Conservation (phyloP, 1,140 invertebrate genomes). For the Olivierus martensii region DNA sequence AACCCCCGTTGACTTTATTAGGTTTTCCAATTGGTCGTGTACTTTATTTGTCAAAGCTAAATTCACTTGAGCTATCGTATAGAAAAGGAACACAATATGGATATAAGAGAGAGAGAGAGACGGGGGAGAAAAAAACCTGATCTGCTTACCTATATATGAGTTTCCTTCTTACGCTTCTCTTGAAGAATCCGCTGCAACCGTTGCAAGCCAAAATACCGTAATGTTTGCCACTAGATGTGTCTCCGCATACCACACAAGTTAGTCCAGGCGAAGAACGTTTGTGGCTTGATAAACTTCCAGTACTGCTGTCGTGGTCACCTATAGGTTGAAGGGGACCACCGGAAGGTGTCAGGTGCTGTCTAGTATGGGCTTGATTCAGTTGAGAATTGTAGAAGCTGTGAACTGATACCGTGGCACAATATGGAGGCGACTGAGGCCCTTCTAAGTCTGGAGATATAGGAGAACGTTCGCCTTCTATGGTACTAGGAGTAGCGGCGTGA, state of each 20-base stretch:
- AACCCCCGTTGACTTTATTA: too few relatives aligned
- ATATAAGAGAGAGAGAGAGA: too few relatives aligned
- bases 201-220: constrained; percentile 99
- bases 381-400: constrained; percentile 3
- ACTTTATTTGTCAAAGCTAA: too few relatives aligned
- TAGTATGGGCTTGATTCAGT: background rate
- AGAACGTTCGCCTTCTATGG: too few relatives aligned
- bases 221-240: constrained; percentile 93
- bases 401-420: constrained; percentile 6
- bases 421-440: background rate
- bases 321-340: background rate
- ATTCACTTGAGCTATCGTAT: too few relatives aligned
- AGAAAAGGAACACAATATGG: too few relatives aligned
- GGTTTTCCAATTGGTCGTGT: too few relatives aligned
- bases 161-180: constrained; percentile 87
- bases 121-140: too few relatives aligned
- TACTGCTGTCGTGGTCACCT: constrained; percentile 1
- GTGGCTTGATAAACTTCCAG: constrained; percentile 20
- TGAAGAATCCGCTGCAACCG: constrained; percentile 98
- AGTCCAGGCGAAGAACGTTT: constrained; percentile 28
- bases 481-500: too few relatives aligned
- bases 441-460: too few relatives aligned
- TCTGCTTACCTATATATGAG: constrained; percentile 91
- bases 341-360: background rate
- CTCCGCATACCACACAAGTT: constrained; percentile 84